A percentile compares a stretch with the other conserved stretches of the same genome.
Evolutionary conservation across 2,797 vertebrate genomes (phyloP).

Genomic region (Antrozous pallidus): DNA sequence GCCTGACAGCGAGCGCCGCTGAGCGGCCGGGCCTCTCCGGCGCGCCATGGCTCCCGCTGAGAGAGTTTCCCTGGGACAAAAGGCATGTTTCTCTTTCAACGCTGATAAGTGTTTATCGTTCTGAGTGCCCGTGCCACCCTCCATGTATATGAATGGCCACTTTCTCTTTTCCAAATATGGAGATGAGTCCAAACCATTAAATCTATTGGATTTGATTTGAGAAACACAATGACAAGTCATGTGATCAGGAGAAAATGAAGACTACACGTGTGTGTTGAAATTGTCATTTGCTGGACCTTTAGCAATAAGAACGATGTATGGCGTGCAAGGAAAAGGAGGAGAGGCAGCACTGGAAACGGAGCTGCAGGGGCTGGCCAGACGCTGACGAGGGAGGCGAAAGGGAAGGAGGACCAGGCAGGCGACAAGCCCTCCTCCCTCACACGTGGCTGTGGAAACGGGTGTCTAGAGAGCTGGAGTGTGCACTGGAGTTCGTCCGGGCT

Average conservation of each 20-base stretch:
- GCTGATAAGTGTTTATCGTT: neutral
- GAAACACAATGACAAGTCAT: neutral
- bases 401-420: neutral
- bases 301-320: neutral
- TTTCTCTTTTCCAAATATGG: neutral
- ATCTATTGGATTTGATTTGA: neutral
- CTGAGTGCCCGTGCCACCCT: neutral
- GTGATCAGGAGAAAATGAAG: neutral
- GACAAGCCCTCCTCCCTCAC: neutral
- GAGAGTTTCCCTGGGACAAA: neutral
- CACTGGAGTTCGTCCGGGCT: fast-evolving
- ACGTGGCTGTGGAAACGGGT: fast-evolving
- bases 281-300: neutral
- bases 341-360: fast-evolving
- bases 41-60: neutral
- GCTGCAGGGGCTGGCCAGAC: no score
- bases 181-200: neutral
- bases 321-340: neutral
- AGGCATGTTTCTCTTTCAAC: neutral
- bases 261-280: neutral
- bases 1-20: neutral
- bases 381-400: neutral
- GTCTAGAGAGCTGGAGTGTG: fast-evolving
- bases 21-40: neutral
- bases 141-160: neutral